These are phyloP conservation scores for Pseudotriccus pelzelni DNA, from an alignment of 2,797 vertebrate species.

Conservation along the genomic window DNA sequence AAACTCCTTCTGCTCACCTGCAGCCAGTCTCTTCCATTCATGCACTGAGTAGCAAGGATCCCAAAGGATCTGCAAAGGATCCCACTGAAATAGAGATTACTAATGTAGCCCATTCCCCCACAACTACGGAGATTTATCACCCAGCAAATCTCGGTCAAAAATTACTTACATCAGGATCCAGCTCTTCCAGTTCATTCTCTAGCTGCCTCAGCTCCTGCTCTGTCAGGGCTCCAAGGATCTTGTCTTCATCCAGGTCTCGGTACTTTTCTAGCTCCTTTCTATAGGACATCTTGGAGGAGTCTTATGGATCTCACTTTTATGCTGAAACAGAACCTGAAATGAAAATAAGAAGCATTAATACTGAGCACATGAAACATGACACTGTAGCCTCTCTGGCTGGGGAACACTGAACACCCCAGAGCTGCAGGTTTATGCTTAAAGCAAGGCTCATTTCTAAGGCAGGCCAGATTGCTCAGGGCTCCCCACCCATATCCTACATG, in stretches of 20 bases:
- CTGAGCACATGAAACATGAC: not conserved
- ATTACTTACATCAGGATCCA: conserved; percentile 93
- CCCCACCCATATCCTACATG: not conserved
- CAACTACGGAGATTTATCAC: not conserved
- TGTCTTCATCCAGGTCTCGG: conserved; percentile 94
- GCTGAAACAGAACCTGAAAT: conserved; percentile 14
- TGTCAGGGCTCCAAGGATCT: conserved; percentile 91
- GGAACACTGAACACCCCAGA: not conserved
- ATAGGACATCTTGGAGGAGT: conserved; percentile 79
- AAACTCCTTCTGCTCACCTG: not conserved
- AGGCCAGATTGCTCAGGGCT: not conserved
- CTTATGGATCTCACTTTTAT: not conserved
- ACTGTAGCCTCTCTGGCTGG: not conserved
- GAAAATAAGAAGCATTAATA: not conserved
- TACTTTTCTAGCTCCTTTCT: conserved; percentile 95
- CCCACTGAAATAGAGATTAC: not conserved
- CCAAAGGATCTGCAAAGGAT: not conserved
- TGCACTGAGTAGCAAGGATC: not conserved
- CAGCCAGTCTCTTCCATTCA: not conserved
- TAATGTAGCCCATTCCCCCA: not conserved
- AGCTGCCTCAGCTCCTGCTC: conserved; percentile 92
- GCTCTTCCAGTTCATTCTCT: conserved; percentile 93
- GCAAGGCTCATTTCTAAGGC: not conserved
- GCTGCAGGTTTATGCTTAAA: not conserved
- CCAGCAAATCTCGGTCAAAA: not conserved